Evolutionary conservation across 2,888 invertebrate species (phyloP).

Genomic region (Melinaea marsaeus): DNA sequence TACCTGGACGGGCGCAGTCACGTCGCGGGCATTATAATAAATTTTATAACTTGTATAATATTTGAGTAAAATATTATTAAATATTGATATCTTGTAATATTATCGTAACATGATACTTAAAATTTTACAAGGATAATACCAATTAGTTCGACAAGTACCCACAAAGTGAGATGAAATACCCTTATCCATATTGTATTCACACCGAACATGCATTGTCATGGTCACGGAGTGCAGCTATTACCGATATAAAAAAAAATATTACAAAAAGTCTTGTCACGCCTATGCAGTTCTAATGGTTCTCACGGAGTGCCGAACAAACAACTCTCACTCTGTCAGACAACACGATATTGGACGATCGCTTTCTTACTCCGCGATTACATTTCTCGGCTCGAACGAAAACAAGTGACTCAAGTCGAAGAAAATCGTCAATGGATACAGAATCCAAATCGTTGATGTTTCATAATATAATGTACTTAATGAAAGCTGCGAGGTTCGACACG

Average conservation of each 20-base stretch:
- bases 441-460: constrained; percentile 52
- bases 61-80: too few relatives aligned
- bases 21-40: too few relatives aligned
- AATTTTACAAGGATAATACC: not conserved
- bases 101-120: too few relatives aligned
- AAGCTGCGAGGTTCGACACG: constrained; percentile 62
- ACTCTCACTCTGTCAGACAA: constrained; percentile 56
- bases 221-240: constrained; percentile 68
- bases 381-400: constrained; percentile 33
- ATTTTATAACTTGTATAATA: too few relatives aligned
- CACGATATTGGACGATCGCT: constrained; percentile 50
- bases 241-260: constrained; percentile 46
- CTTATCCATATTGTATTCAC: constrained; percentile 24
- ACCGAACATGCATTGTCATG: constrained; percentile 62
- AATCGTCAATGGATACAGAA: constrained; percentile 44
- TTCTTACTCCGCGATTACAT: constrained; percentile 43
- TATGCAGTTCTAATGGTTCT: constrained; percentile 73
- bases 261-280: constrained; percentile 73
- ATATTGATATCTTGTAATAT: too few relatives aligned
- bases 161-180: constrained; percentile 9
- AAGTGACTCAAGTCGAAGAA: constrained; percentile 28
- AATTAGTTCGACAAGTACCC: not conserved
- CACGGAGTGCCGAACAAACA: constrained; percentile 72
- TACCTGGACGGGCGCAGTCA: too few relatives aligned
- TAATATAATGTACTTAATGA: constrained; percentile 34